Conservation (phyloP, 2,797 vertebrate genomes). For the Oreonectes daqikongensis region DNA sequence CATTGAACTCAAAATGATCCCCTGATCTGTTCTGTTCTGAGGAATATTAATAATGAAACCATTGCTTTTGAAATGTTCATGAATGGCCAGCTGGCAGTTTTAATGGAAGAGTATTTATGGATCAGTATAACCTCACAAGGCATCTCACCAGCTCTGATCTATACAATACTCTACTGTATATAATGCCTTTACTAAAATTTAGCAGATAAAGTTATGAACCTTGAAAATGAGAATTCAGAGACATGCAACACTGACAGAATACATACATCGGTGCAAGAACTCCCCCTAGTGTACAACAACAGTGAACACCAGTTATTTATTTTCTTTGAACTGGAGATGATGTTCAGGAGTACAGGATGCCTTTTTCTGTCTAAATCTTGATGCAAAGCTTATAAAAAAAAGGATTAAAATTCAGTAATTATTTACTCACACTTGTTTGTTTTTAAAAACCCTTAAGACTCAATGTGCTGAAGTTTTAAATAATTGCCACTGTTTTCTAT, state of each 20-base stretch:
- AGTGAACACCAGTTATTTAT: not conserved
- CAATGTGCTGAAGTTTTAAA: too few species aligned
- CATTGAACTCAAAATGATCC: slow-evolving; percentile 6
- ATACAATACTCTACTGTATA: not conserved
- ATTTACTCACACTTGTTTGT: too few species aligned
- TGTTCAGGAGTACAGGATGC: too few species aligned
- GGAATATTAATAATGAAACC: slow-evolving; percentile 13
- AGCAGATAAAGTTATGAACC: not conserved
- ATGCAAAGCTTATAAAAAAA: too few species aligned
- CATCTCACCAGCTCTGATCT: not conserved
- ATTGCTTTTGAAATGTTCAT: not conserved
- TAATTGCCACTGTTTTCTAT: too few species aligned
- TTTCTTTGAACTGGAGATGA: too few species aligned
- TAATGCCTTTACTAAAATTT: not conserved
- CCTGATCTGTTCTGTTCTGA: too few species aligned
- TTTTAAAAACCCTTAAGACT: too few species aligned
- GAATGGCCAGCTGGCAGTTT: not conserved
- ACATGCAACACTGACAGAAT: not conserved
- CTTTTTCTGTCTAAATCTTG: too few species aligned
- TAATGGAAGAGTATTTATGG: not conserved
- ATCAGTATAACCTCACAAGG: not conserved
- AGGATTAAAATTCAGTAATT: too few species aligned
- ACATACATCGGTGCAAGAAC: not conserved
- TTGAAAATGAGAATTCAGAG: not conserved
- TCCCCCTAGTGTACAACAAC: slow-evolving; percentile 23